These are phyloP conservation scores for Dendrophyllia cribrosa DNA, from an alignment of 64 coral and sea anemone genomes.

Conservation along the genomic window DNA sequence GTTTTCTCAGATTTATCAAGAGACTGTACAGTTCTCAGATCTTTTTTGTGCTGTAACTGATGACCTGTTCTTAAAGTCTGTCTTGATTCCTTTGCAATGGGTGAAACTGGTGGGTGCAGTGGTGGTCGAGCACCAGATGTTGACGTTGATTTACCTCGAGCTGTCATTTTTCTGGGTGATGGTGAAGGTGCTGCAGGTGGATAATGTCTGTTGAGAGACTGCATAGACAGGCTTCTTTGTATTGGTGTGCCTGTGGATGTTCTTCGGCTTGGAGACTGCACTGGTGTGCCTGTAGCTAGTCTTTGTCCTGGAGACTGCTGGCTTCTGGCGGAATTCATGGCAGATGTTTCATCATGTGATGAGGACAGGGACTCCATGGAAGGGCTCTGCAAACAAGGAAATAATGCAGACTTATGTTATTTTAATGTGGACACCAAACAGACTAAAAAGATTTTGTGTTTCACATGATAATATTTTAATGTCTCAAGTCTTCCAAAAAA, in stretches of 20 bases:
- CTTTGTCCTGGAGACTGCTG: background rate
- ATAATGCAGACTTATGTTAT: too few relatives aligned
- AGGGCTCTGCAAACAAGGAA: constrained; percentile 18
- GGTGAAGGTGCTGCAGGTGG: background rate
- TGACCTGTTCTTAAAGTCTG: background rate
- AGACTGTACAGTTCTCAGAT: background rate
- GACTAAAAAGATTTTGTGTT: too few relatives aligned
- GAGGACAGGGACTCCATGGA: constrained; percentile 21
- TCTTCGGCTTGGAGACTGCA: background rate
- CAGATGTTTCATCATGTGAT: background rate
- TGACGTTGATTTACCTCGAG: background rate
- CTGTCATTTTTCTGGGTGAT: background rate
- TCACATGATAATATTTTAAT: too few relatives aligned
- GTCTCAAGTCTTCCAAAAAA: too few relatives aligned
- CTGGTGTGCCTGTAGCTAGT: background rate
- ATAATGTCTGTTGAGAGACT: background rate
- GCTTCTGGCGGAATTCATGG: constrained; percentile 18
- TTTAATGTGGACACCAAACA: too few relatives aligned
- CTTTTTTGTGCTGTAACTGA: background rate
- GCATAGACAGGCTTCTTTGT: constrained; percentile 3
- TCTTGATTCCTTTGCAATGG: background rate
- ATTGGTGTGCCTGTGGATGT: constrained; percentile 6
- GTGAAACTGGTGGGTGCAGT: constrained; percentile 10
- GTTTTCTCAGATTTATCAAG: background rate
- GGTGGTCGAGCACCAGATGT: background rate